Evolutionary conservation across 2,113 vertebrate species (phyloP).

Genomic region (Polypterus bichir): DNA sequence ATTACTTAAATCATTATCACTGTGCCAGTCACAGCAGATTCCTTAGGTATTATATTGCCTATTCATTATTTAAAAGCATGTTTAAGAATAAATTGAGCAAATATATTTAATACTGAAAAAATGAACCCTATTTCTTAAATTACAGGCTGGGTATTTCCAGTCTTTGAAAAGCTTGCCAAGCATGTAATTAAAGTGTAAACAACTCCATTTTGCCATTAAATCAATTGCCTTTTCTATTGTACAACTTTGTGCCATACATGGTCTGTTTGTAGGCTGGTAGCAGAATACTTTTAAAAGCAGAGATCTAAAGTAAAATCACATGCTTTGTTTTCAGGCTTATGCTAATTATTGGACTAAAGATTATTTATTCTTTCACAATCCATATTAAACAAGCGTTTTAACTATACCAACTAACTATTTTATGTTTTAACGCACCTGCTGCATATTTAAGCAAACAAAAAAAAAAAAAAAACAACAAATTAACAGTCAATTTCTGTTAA

Average conservation of each 20-base stretch:
- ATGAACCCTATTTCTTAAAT: conserved; percentile 2
- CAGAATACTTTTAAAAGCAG: neutral
- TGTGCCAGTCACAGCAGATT: neutral
- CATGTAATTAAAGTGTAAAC: neutral
- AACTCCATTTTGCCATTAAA: neutral
- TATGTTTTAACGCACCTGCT: no score
- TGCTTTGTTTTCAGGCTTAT: no score
- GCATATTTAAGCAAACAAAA: no score
- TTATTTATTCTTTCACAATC: no score
- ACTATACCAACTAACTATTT: no score
- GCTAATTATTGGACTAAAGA: no score
- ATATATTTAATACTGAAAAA: conserved; percentile 2
- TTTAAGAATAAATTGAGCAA: conserved; percentile 5
- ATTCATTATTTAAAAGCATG: conserved; percentile 10
- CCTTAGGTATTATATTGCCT: conserved; percentile 6
- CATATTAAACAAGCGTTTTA: no score
- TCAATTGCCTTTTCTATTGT: neutral
- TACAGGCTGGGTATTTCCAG: conserved; percentile 4
- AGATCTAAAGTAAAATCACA: no score
- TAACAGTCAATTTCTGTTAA: no score
- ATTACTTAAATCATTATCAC: neutral
- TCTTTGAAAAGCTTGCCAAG: conserved; percentile 5
- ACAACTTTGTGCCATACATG: neutral
- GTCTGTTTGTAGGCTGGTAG: neutral
- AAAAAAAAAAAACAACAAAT: no score